These are phyloP conservation scores for Pangasius macronema DNA, from an alignment of 2,797 vertebrate genomes.

Conservation along the genomic window DNA sequence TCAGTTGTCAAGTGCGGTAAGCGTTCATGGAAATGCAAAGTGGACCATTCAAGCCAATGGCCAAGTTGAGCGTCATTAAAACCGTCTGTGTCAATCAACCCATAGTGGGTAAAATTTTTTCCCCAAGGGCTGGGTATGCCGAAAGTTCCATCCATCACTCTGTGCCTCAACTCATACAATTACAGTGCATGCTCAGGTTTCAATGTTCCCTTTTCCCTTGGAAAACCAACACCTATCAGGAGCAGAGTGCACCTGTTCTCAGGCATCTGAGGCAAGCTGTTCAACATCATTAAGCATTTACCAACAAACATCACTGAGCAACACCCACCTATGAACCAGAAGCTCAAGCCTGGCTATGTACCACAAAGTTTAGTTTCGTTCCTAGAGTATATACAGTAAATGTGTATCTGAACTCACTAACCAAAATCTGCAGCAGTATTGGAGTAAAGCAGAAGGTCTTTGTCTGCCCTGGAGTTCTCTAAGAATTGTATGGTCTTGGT, in stretches of 20 bases:
- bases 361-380: background rate
- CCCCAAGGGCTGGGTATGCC: background rate
- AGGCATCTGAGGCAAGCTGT: no score
- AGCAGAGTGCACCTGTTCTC: no score
- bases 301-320: no score
- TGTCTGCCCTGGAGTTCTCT: background rate
- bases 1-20: background rate
- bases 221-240: background rate
- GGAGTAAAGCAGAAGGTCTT: background rate
- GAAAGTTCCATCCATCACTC: background rate
- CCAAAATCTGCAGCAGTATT: background rate
- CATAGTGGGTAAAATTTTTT: background rate
- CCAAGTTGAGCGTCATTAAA: background rate
- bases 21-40: background rate
- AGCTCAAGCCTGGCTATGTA: no score
- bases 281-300: no score
- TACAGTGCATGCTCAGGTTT: background rate
- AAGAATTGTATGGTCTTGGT: background rate
- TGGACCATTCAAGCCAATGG: background rate
- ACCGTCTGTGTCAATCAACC: background rate
- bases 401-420: background rate
- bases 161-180: background rate
- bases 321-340: no score
- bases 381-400: background rate
- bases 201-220: background rate